Base-by-base conservation (phyloP, 2,113 vertebrate genomes). In the Brevimyrus niger region DNA sequence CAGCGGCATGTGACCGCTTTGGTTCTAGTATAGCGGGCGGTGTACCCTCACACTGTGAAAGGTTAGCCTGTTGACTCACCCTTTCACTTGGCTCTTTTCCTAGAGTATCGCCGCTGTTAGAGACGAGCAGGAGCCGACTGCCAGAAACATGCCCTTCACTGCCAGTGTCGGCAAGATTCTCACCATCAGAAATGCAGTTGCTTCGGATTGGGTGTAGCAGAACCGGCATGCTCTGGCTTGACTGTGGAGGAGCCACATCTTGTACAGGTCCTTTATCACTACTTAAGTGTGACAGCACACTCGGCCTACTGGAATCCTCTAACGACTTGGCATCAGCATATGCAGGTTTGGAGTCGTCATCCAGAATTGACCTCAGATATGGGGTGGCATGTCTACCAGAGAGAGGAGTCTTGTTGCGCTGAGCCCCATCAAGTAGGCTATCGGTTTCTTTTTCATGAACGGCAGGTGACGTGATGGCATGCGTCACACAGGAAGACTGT, bases 381-480 rank as follows among this genome's bases (percentile, higher is more conserved):
- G 95, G 93, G 48, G 96, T 92, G 13, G 97, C 93, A 31, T 98
- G 96, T 89, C 96, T 96, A 92, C 87, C 94, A 0, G 95, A 21
- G 11, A 95, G 94, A 15, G 94, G 89, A 5, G 93, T 92, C 89
- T 96, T 96, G 93, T 93, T 93, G 69, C 95, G 94, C 11, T 97
- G 97, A 38, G 94, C 92, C 50, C 95, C 89, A 38, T 99, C 97
- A 2, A 96, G 90, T 92, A 97, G 94, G 92, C 93, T 95, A 91
- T 96, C 96, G 0, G 93, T 92, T 38, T 99, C 98, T 91, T 94
- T 97, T 55, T 99, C 97, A 6, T 96, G 96, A 91, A 95, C 93
- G 84, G 95, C 96, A 44, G 98, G 97, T 85, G 98, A 98, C 93
- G 97, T 97, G 94, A 96, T 97, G 94, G 96, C 96, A 95, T 96